Conservation (phyloP, 2,888 invertebrate species). For the Ptychoptera contaminata region DNA sequence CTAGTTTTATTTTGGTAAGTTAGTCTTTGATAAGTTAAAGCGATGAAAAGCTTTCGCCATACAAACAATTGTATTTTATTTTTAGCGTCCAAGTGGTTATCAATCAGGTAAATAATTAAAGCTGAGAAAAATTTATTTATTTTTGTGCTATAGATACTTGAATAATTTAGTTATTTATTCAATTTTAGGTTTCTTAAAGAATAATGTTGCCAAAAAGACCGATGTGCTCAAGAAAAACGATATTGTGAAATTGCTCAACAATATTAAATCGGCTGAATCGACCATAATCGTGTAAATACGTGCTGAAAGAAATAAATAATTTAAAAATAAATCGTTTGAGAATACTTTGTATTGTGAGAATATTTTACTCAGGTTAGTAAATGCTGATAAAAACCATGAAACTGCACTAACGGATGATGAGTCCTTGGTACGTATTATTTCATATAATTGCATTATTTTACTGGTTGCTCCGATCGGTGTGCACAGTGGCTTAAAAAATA, state of each 20-base stretch:
- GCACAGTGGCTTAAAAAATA: constrained; percentile 24
- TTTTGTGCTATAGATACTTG: background rate
- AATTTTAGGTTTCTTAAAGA: constrained; percentile 40
- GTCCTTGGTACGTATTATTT: constrained; percentile 52
- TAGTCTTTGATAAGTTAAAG: no score
- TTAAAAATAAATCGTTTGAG: no score
- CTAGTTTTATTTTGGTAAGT: no score
- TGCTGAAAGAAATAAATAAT: constrained; percentile 34
- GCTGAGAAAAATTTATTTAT: background rate
- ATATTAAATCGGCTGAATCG: constrained; percentile 57
- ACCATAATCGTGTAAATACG: constrained; percentile 65
- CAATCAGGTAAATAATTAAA: background rate
- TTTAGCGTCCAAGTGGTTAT: no score
- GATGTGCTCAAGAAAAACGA: constrained; percentile 53
- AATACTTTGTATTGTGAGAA: no score
- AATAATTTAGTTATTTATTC: constrained; percentile 4
- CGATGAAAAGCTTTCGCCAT: no score
- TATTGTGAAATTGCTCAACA: constrained; percentile 56
- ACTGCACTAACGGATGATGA: constrained; percentile 61
- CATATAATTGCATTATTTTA: constrained; percentile 60
- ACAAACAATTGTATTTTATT: no score
- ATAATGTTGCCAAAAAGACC: constrained; percentile 52
- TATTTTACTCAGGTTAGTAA: constrained; percentile 69
- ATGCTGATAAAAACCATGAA: constrained; percentile 69
- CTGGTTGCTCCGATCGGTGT: constrained; percentile 66